phyloP scores from a whole-genome alignment of 2,797 vertebrate species.

The Sebastes alutus region DNA sequence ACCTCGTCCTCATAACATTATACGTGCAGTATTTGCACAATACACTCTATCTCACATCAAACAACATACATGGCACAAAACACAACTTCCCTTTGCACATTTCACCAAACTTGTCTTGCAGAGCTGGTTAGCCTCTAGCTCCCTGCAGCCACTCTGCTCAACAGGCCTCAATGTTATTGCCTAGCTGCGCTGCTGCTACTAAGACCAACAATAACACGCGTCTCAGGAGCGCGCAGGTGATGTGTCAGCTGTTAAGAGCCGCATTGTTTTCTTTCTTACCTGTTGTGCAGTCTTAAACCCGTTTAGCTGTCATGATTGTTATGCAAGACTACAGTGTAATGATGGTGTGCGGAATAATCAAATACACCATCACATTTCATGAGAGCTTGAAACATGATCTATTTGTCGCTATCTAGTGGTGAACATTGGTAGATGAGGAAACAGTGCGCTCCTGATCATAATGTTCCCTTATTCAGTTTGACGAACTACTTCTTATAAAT shows the following conservation, averaged over 20 bases:
- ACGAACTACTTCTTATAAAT: slow-evolving; percentile 24
- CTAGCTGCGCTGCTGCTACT: slow-evolving; percentile 7
- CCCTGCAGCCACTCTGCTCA: slow-evolving; percentile 36
- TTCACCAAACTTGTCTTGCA: slow-evolving; percentile 51
- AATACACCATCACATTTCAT: slow-evolving; percentile 65
- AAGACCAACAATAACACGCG: neutral
- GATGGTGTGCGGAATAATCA: slow-evolving; percentile 73
- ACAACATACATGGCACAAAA: neutral
- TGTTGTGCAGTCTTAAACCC: slow-evolving; percentile 58
- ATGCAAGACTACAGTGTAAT: slow-evolving; percentile 71
- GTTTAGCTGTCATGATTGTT: slow-evolving; percentile 76
- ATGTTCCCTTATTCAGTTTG: neutral
- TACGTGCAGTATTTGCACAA: neutral
- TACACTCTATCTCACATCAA: neutral
- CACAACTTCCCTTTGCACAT: slow-evolving; percentile 22
- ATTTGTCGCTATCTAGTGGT: slow-evolving; percentile 74
- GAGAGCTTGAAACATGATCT: neutral
- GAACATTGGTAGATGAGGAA: neutral
- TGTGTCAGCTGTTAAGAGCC: neutral
- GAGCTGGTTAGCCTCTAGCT: slow-evolving; percentile 27
- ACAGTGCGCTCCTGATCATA: neutral
- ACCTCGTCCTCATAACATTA: too few relatives aligned
- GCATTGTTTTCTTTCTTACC: slow-evolving; percentile 59
- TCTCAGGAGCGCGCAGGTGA: neutral
- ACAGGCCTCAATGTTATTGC: slow-evolving; percentile 53